Evolutionary conservation across 1,140 invertebrate genomes (phyloP).

Genomic region (Oryzaephilus surinamensis): DNA sequence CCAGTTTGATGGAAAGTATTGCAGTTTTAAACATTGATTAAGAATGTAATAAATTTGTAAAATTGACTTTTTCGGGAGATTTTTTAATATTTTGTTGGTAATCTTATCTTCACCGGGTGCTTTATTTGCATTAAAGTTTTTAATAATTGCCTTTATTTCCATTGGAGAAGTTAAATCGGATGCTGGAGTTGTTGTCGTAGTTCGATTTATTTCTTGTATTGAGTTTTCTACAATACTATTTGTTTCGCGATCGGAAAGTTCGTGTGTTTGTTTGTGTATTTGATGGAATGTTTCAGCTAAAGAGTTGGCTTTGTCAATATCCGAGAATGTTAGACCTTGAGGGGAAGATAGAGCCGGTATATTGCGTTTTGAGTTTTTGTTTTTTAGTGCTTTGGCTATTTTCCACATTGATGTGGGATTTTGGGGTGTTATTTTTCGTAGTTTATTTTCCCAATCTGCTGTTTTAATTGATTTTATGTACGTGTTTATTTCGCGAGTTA

Average conservation of each 20-base stretch:
- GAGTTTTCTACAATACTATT: background rate
- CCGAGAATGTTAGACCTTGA: background rate
- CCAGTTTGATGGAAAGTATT: conserved; percentile 29
- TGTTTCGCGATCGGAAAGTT: background rate
- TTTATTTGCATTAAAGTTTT: background rate
- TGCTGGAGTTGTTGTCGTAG: background rate
- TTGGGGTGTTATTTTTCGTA: background rate
- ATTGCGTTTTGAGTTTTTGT: background rate
- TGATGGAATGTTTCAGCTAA: background rate
- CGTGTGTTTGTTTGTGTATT: background rate
- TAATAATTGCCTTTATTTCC: background rate
- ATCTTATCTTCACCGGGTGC: conserved; percentile 11
- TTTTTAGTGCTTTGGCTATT: background rate
- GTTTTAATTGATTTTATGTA: background rate
- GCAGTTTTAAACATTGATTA: conserved; percentile 22
- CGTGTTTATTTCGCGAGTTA: too few species aligned
- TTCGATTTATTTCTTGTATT: background rate
- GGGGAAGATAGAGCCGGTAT: background rate
- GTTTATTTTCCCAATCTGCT: background rate
- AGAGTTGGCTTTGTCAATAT: background rate
- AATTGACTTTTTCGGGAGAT: conserved; percentile 6
- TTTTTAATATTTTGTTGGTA: conserved; percentile 5
- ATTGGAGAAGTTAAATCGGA: background rate
- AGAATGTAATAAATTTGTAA: conserved; percentile 10
- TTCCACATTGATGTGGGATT: background rate